Evolutionary conservation across 2,888 invertebrate genomes (phyloP).

Genomic region (Thymelicus acteon): DNA sequence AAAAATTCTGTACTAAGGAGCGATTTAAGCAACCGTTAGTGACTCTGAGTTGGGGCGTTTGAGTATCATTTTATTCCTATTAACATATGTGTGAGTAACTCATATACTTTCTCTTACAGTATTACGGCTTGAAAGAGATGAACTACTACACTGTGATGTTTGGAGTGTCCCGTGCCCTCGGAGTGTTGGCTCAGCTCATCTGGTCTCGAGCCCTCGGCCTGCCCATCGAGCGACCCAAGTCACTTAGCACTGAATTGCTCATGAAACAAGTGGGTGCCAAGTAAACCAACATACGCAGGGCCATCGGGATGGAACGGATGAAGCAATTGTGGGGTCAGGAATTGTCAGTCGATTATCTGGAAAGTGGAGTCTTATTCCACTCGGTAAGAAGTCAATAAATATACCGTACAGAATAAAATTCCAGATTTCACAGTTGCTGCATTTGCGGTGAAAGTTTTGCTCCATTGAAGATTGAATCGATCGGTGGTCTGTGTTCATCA

Average conservation of each 20-base stretch:
- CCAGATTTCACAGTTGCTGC: neutral
- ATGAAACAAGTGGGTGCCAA: slow-evolving; percentile 75
- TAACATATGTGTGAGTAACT: too few relatives aligned
- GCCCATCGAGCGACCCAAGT: slow-evolving; percentile 95
- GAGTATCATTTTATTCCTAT: too few relatives aligned
- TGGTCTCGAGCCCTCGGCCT: slow-evolving; percentile 95
- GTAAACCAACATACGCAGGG: slow-evolving; percentile 50
- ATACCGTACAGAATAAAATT: too few relatives aligned
- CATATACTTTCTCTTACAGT: slow-evolving; percentile 74
- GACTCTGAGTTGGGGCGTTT: too few relatives aligned
- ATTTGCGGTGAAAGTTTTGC: neutral
- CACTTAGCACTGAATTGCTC: slow-evolving; percentile 89
- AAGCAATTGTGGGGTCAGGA: neutral
- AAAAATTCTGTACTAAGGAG: too few relatives aligned
- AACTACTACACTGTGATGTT: slow-evolving; percentile 97
- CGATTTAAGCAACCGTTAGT: too few relatives aligned
- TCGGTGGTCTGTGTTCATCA: too few relatives aligned
- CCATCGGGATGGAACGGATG: neutral
- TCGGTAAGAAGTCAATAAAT: too few relatives aligned
- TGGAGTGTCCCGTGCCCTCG: slow-evolving; percentile 95
- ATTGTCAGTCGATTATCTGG: too few relatives aligned
- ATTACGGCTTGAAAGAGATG: slow-evolving; percentile 96
- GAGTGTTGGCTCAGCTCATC: slow-evolving; percentile 92
- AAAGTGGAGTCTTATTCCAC: too few relatives aligned
- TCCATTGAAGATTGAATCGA: too few relatives aligned